These are phyloP conservation scores for Pyxicephalus adspersus DNA, from an alignment of 2,113 vertebrate genomes.

Conservation along the genomic window DNA sequence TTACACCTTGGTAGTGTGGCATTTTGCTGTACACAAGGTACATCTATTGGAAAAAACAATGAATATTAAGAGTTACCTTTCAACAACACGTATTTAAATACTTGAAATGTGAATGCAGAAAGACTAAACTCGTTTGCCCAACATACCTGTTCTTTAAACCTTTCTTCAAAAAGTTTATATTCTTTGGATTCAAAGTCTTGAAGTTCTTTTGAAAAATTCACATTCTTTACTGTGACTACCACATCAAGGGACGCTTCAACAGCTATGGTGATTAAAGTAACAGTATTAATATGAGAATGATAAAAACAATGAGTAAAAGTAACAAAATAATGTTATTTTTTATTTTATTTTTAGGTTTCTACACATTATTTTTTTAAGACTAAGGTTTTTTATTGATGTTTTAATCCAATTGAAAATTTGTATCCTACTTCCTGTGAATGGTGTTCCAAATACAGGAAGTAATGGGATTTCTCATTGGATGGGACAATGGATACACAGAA, in stretches of 20 bases:
- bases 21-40: background rate
- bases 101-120: background rate
- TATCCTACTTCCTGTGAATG: no score
- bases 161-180: background rate
- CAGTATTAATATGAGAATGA: no score
- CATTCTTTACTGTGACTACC: background rate
- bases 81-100: background rate
- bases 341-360: no score
- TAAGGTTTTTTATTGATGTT: no score
- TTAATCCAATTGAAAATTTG: no score
- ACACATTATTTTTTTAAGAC: no score
- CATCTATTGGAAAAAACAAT: conserved; percentile 42
- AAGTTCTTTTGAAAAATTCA: fast-evolving
- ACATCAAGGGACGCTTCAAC: background rate
- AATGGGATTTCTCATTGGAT: no score
- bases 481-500: no score
- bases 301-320: no score
- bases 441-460: no score
- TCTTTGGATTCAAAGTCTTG: fast-evolving
- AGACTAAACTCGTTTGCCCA: background rate
- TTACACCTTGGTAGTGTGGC: background rate
- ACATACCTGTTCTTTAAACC: conserved; percentile 17
- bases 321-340: no score
- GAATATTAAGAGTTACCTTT: background rate
- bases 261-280: background rate